Base-by-base conservation (phyloP, 2,888 invertebrate genomes). In the Euzophera pinguis region DNA sequence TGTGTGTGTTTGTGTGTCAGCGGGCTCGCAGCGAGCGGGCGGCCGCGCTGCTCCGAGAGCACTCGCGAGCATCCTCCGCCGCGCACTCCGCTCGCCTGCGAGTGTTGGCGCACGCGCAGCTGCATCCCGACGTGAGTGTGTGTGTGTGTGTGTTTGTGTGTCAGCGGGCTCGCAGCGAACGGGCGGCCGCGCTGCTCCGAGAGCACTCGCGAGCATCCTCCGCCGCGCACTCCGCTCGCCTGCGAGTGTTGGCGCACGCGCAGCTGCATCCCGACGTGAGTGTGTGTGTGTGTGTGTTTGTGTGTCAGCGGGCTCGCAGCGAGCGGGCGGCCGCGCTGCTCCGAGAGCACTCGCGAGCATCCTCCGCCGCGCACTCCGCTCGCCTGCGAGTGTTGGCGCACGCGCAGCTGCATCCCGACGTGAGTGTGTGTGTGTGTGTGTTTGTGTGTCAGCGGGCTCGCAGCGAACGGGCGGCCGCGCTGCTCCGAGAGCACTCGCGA, bases 181-280 rank as follows among this genome's bases (percentile, higher is more conserved):
- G 56, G 63, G 74, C 54, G 53, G 60, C 62, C 53, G 57, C 59
- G 53, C 57, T 59, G 47, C 61, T 61, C n/a, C 63, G 69, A 34
- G 71, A 67, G 10, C 72, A 69, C 55, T 71, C 76, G 2, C 64
- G 70, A n/a, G 66, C 68, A 10, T 63, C 65, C 4, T 66, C 69
- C 53, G 65, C 67, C 55, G 77, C 76, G 53, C 76, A 67, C 54
- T 54, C 61, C 34, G 71, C 71, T 0, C 14, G 74, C 0, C 66
- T 73, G 39, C 32, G 53, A 1, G 34, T 45, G 10, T 39, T 50
- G 9, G 34, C 38, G 47, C 29, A 53, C 32, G 56, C 49, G 47
- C 48, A 50, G 14, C 41, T 50, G 8, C 41, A 41, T 14, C 41
- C 50, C 4, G 50, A 50, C 0, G 50, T 50, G 8, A 37, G 47